phyloP scores from a whole-genome alignment of 92 coral and sea anemone genomes.

The Hydrozoanthus gracilis region DNA sequence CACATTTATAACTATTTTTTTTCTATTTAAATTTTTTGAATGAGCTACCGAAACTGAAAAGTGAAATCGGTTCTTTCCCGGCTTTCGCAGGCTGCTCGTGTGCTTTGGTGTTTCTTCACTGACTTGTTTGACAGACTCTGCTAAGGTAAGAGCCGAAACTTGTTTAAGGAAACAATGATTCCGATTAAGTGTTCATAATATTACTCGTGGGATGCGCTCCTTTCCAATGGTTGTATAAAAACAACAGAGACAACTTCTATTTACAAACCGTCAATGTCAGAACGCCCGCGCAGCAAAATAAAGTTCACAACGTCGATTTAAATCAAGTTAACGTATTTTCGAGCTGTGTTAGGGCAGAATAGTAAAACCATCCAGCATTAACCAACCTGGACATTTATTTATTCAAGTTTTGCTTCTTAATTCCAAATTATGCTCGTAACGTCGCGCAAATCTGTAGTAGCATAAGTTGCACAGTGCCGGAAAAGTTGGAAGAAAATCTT shows the following conservation, averaged over 20 bases:
- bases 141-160: not conserved
- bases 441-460: no score
- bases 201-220: not conserved
- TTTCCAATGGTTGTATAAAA: no score
- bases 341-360: no score
- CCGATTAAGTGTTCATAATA: not conserved
- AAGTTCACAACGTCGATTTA: no score
- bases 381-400: no score
- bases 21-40: not conserved
- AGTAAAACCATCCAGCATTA: no score
- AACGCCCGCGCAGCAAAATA: conserved; percentile 16
- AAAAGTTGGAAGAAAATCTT: not conserved
- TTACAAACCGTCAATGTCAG: conserved; percentile 15
- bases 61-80: not conserved
- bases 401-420: no score
- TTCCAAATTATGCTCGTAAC: no score
- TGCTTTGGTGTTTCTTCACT: conserved; percentile 16
- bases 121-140: conserved; percentile 17
- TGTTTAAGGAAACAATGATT: not conserved
- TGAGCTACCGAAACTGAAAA: not conserved
- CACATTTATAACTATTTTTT: not conserved
- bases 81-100: conserved; percentile 19
- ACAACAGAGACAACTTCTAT: not conserved
- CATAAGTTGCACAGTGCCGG: no score
- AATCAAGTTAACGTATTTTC: no score